Evolutionary conservation across 2,888 invertebrate genomes (phyloP), one percentile per base, ranked within the genome.

Genomic region (Drosophila suboccidentalis): DNA sequence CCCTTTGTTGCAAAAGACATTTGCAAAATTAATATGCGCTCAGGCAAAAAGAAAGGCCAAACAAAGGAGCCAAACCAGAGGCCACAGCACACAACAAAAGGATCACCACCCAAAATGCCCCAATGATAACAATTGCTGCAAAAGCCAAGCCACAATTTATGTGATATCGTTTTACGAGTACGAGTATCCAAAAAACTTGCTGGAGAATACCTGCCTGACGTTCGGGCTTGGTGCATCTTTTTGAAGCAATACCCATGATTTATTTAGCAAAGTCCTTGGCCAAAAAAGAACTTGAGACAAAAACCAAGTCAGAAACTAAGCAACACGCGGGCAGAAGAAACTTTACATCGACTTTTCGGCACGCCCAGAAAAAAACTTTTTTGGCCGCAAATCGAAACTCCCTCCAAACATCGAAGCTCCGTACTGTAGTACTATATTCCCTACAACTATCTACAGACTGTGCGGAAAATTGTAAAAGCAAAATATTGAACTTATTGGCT

Each of bases 401-500:
- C 11, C 17, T 46, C 6, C 34, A 43, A 39, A 4, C 51, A 39
- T 10, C 17, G 5, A 10, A 26, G 3, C 9, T n/a, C 32, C 22
- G 22, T n/a, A 26, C 32, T 17, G 32, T n/a, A 26, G 29, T n/a
- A 19, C 9, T 13, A n/a, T 38, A 15, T 17, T 10, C 34, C 11
- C 44, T 1, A 15, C n/a, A n/a, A n/a, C 29, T 17, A 19, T 17
- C 57, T 38, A 47, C 44, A 19, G 32, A 36, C 39, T 34, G 17
- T 58, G 49, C 34, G 47, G 63, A 64, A 84, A 72, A 82, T 68
- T 74, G 77, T 71, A 86, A 88, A 82, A 84, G 75, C 83, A 87
- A 88, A 89, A 86, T 89, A 84, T 90, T 89, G 90, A 86, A 90
- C 85, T 89, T 86, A 86, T 86, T 86, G 90, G 85, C 85, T 86